A percentile compares a stretch with the other conserved stretches of the same genome.
Conservation (phyloP, 2,797 vertebrate genomes). For the Parauchenoglanis ngamensis region DNA sequence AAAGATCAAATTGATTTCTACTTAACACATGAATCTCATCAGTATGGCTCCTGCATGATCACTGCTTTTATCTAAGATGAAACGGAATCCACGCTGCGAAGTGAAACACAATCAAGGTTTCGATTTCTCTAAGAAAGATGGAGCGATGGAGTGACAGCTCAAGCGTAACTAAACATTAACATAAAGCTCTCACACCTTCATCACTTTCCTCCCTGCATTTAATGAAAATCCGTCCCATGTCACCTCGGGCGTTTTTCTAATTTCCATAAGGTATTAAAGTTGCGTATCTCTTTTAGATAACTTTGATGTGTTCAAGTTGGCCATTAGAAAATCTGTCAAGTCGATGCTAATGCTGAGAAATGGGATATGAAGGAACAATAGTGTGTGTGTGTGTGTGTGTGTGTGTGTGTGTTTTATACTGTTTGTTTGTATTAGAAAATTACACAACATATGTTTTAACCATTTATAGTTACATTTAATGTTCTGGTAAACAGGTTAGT, state of each 20-base stretch:
- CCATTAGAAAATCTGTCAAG: not conserved
- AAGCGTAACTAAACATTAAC: not conserved
- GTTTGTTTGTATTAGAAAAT: too few species aligned
- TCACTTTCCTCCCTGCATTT: not conserved
- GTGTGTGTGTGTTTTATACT: too few species aligned
- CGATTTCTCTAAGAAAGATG: not conserved
- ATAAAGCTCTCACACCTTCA: not conserved
- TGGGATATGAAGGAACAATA: not conserved
- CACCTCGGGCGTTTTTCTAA: not conserved
- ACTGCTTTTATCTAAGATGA: conserved; percentile 4
- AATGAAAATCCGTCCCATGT: not conserved
- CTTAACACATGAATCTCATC: not conserved
- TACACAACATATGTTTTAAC: too few species aligned
- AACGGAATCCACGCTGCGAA: not conserved
- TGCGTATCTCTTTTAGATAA: not conserved
- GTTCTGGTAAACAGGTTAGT: too few species aligned
- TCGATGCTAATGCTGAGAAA: not conserved
- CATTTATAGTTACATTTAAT: too few species aligned
- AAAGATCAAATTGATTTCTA: not conserved
- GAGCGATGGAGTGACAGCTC: not conserved
- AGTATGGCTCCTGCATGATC: not conserved
- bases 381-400: too few species aligned
- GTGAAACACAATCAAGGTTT: not conserved
- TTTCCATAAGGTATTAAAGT: not conserved
- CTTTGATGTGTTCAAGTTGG: not conserved